Conservation (phyloP, 2,797 vertebrate genomes). For the Lophius americanus region DNA sequence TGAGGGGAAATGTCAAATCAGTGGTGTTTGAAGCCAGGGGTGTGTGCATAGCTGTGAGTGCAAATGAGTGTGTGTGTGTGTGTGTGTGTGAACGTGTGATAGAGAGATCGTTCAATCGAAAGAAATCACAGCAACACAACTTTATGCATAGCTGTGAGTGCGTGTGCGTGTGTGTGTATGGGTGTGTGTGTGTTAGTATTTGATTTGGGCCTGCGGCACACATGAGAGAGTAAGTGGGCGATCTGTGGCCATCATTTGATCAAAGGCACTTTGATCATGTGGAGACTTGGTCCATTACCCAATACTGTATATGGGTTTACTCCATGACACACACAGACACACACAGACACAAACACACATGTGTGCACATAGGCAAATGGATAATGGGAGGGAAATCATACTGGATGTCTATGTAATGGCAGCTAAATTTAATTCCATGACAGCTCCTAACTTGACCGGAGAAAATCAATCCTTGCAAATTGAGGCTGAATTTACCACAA, state of each 20-base stretch:
- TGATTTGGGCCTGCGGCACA: neutral
- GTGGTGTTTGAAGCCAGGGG: conserved; percentile 63
- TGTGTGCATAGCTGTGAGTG: conserved; percentile 43
- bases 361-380: conserved; percentile 20
- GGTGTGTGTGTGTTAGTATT: neutral
- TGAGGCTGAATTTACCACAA: conserved; percentile 60
- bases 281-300: conserved; percentile 49
- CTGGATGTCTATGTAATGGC: conserved; percentile 55
- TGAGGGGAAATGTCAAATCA: conserved; percentile 66
- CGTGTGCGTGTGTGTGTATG: neutral
- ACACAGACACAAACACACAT: conserved; percentile 4
- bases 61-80: conserved; percentile 32
- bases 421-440: conserved; percentile 69
- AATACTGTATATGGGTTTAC: conserved; percentile 35
- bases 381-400: conserved; percentile 59
- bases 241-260: conserved; percentile 68
- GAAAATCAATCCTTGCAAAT: conserved; percentile 72
- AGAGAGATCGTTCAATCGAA: conserved; percentile 25
- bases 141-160: neutral
- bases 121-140: conserved; percentile 10
- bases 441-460: conserved; percentile 59
- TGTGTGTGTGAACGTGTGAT: conserved; percentile 20
- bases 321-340: conserved; percentile 16
- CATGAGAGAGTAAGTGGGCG: conserved; percentile 37
- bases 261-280: conserved; percentile 72